phyloP scores from a whole-genome alignment of 2,797 vertebrate genomes.

The Mormyrops boulengeri region DNA sequence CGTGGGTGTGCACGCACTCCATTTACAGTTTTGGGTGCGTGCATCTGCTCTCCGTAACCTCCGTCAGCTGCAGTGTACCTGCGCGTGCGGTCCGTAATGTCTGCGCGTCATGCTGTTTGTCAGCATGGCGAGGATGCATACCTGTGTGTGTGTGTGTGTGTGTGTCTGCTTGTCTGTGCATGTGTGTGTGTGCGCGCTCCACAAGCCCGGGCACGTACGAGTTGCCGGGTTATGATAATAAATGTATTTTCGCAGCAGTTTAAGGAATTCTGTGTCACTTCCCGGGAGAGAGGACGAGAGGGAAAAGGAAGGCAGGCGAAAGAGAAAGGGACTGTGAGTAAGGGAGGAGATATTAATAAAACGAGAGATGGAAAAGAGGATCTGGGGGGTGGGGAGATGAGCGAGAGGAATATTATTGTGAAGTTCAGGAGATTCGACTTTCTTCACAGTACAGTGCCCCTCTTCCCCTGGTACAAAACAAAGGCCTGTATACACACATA shows the following conservation, averaged over 20 bases:
- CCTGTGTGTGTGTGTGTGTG: not conserved
- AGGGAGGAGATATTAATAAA: constrained; percentile 30
- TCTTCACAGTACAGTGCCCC: constrained; percentile 18
- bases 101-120: not conserved
- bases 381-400: not conserved
- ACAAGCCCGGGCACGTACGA: constrained; percentile 30
- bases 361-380: constrained; percentile 18
- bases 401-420: constrained; percentile 25
- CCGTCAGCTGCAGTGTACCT: not conserved
- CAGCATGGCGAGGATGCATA: not conserved
- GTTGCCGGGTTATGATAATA: constrained; percentile 55
- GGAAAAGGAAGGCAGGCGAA: constrained; percentile 29
- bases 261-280: constrained; percentile 67
- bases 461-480: constrained; percentile 7
- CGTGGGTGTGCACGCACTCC: not conserved
- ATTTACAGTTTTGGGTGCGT: not conserved
- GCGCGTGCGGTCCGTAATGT: not conserved
- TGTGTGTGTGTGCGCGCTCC: not conserved
- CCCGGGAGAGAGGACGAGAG: constrained; percentile 48
- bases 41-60: not conserved
- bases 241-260: constrained; percentile 56
- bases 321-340: constrained; percentile 39
- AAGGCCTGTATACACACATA: not conserved
- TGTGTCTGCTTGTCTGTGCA: not conserved
- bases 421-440: constrained; percentile 19